Percentiles rank a stretch among this genome's conserved stretches.
phyloP scores from a whole-genome alignment of 2,797 vertebrate species.

The Sebastolobus altivelis region DNA sequence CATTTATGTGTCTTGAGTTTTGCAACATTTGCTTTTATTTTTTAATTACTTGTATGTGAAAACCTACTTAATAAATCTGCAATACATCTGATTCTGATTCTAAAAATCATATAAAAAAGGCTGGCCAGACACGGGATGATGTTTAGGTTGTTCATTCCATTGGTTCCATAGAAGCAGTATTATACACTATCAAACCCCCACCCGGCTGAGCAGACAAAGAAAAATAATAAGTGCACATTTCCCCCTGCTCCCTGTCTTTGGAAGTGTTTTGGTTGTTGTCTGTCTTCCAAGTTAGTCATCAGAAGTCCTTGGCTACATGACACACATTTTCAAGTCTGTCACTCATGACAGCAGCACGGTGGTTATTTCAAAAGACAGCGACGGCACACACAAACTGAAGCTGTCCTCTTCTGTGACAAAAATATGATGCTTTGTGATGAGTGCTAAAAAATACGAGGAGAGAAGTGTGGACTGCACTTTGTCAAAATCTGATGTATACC shows the following conservation, averaged over 20 bases:
- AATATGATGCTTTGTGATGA: conserved; percentile 41
- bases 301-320: conserved; percentile 47
- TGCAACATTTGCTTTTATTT: neutral
- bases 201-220: neutral
- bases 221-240: neutral
- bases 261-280: conserved; percentile 24
- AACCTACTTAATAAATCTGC: neutral
- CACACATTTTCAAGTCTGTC: conserved; percentile 45
- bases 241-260: conserved; percentile 15
- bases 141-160: neutral
- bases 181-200: neutral
- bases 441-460: neutral
- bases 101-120: neutral
- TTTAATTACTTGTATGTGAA: neutral
- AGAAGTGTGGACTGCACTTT: conserved; percentile 19
- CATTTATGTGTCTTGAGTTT: no score
- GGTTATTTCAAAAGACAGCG: conserved; percentile 41
- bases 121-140: neutral
- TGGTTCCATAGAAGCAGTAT: neutral
- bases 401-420: conserved; percentile 24
- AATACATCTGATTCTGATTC: neutral
- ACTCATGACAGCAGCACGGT: conserved; percentile 24
- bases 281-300: conserved; percentile 56
- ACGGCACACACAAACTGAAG: conserved; percentile 27
- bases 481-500: conserved; percentile 19